Evolutionary conservation across 2,113 vertebrate species (phyloP), one percentile per base, ranked within the genome.

Genomic region (Nothoprocta pentlandii): DNA sequence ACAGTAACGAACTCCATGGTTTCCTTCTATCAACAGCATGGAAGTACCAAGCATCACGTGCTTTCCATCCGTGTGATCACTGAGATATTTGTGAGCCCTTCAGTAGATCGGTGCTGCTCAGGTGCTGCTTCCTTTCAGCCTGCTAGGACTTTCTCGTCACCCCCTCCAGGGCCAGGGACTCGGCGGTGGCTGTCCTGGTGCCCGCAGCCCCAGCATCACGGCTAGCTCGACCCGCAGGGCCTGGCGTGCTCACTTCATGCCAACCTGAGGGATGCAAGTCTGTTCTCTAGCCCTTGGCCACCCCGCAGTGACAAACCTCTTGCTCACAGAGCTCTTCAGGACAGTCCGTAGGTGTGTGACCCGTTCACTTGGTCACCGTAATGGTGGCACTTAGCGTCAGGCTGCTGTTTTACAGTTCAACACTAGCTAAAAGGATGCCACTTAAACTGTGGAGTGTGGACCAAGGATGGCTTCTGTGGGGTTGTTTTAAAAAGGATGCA

Each of bases 21-120:
- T 67, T 39, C 32, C 80, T 64, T 53, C 49, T 49, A 59, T 22
- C 51, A 63, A n/a, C 91, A 63, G 34, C 17, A 8, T 51, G 26
- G 23, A 58, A 82, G 42, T 8, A 20, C 36, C 86, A 87, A 73
- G 49, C 62, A 54, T 73, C 67, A 30, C n/a, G 8, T 75, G 62
- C 36, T 82, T 91, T 75, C 78, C 54, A 84, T 28, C 63, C 59
- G 30, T 53, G 67, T 81, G 90, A 75, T 80, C 62, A 82, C 78
- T 77, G 87, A 73, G 59, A 85, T 42, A 92, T 79, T 9, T 81
- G 8, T 63, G 74, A 82, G 78, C 87, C 56, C 70, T 89, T 90
- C 80, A 61, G 74, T 71, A 64, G 47, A 25, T 46, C 76, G 67
- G 28, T 19, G 7, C 73, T 84, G 73, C 74, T 75, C 68, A 23